Percentiles rank a stretch among this genome's conserved stretches.
These are phyloP conservation scores for Oxygymnocypris stewartii DNA, from an alignment of 2,113 vertebrate species.

Conservation along the genomic window DNA sequence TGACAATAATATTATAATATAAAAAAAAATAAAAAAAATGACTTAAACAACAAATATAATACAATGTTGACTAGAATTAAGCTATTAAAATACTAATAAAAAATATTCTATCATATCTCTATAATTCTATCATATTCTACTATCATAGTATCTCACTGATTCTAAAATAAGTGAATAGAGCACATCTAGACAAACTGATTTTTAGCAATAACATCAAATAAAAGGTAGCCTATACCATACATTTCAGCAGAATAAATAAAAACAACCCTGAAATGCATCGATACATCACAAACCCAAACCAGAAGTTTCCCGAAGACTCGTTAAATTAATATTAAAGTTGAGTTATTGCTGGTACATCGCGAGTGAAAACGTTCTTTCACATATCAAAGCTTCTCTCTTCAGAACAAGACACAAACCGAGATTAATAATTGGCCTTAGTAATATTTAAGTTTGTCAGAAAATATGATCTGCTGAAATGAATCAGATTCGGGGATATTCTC, in stretches of 20 bases:
- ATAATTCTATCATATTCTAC: too few relatives aligned
- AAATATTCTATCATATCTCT: too few relatives aligned
- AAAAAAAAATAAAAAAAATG: too few relatives aligned
- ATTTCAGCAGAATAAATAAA: not conserved
- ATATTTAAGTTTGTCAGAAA: constrained; percentile 60
- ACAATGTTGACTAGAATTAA: too few relatives aligned
- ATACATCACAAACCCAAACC: not conserved
- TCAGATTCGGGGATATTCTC: constrained; percentile 81
- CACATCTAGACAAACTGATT: not conserved
- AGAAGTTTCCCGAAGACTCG: not conserved
- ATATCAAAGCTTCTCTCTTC: constrained; percentile 22
- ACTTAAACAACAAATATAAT: too few relatives aligned
- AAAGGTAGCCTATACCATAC: not conserved
- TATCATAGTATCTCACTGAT: too few relatives aligned
- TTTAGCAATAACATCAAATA: not conserved
- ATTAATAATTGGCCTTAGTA: not conserved
- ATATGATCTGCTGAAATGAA: constrained; percentile 71
- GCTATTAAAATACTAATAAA: too few relatives aligned
- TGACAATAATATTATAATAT: too few relatives aligned
- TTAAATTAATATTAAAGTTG: not conserved
- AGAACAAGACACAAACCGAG: constrained; percentile 3
- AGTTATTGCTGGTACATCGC: not conserved
- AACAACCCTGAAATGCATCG: not conserved
- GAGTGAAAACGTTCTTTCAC: not conserved
- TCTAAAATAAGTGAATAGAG: too few relatives aligned